These are phyloP conservation scores for Lobophora halterata DNA, from an alignment of 2,888 invertebrate genomes.

Conservation along the genomic window DNA sequence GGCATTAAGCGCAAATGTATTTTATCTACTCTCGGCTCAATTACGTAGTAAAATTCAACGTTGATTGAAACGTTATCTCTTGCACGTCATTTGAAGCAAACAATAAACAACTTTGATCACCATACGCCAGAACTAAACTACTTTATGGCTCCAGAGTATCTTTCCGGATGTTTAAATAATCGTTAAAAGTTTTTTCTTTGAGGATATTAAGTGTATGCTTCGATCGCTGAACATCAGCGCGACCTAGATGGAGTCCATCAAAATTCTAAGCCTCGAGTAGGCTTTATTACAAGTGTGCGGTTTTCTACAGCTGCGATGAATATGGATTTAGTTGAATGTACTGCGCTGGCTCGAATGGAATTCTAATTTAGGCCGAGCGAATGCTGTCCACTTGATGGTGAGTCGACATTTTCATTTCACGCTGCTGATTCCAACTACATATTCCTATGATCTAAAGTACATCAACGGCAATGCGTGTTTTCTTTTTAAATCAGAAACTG, in stretches of 20 bases:
- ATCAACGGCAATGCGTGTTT: constrained; percentile 1
- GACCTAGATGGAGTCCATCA: constrained; percentile 37
- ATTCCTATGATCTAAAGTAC: constrained; percentile 15
- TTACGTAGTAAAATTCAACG: constrained; percentile 17
- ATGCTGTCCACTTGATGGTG: constrained; percentile 22
- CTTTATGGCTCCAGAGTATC: constrained; percentile 27
- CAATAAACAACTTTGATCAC: constrained; percentile 30
- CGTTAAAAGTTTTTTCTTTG: constrained; percentile 26
- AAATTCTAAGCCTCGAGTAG: constrained; percentile 38
- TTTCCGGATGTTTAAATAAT: constrained; percentile 29
- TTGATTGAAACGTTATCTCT: constrained; percentile 24
- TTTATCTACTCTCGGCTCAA: constrained; percentile 20
- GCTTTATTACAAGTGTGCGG: constrained; percentile 45
- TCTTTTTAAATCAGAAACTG: background rate
- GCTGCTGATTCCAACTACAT: constrained; percentile 21
- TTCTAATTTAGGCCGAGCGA: constrained; percentile 28
- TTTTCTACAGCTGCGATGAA: constrained; percentile 45
- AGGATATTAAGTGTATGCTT: constrained; percentile 24
- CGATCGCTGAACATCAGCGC: constrained; percentile 11
- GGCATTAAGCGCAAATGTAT: constrained; percentile 12
- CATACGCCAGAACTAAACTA: constrained; percentile 24
- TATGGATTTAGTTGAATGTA: constrained; percentile 43
- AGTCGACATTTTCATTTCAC: constrained; percentile 32
- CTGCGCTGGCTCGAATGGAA: constrained; percentile 27
- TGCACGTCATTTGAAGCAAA: constrained; percentile 26